Evolutionary conservation across 2,797 vertebrate genomes (phyloP).

Genomic region (Momotus momota): DNA sequence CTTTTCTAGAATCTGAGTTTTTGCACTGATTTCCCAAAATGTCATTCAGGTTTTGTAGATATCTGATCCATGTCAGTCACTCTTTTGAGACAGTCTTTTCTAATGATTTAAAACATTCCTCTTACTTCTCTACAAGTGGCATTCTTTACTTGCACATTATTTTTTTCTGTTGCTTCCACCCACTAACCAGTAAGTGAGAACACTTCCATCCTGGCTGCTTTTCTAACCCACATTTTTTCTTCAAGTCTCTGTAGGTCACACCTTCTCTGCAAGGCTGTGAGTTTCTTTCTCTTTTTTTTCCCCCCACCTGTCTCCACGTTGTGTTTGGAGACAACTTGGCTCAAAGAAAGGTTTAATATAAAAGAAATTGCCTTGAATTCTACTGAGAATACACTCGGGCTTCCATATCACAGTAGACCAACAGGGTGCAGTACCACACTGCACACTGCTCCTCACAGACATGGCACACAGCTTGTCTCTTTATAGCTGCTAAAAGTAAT

Average conservation of each 20-base stretch:
- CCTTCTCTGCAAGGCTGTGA: not conserved
- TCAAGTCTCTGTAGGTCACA: not conserved
- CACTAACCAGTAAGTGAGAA: not conserved
- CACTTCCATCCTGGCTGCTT: not conserved
- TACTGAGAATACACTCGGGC: not conserved
- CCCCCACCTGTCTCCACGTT: not conserved
- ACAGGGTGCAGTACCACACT: slow-evolving; percentile 76
- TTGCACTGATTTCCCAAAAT: not conserved
- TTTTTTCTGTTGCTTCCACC: not conserved
- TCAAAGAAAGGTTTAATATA: not conserved
- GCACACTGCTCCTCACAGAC: not conserved
- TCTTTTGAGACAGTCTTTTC: not conserved
- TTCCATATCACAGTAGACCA: not conserved
- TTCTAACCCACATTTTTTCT: not conserved
- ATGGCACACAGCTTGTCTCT: accelerated
- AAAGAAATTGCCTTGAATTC: not conserved
- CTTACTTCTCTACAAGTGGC: not conserved
- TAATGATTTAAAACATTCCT: not conserved
- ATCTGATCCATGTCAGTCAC: not conserved
- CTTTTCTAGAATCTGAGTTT: not conserved
- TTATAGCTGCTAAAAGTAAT: not conserved
- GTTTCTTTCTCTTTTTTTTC: not conserved
- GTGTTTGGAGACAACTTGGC: not conserved
- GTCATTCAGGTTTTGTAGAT: not conserved
- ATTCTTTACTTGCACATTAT: not conserved